Evolutionary conservation across 2,888 invertebrate genomes (phyloP).

Genomic region (Cacoxenus indagator): DNA sequence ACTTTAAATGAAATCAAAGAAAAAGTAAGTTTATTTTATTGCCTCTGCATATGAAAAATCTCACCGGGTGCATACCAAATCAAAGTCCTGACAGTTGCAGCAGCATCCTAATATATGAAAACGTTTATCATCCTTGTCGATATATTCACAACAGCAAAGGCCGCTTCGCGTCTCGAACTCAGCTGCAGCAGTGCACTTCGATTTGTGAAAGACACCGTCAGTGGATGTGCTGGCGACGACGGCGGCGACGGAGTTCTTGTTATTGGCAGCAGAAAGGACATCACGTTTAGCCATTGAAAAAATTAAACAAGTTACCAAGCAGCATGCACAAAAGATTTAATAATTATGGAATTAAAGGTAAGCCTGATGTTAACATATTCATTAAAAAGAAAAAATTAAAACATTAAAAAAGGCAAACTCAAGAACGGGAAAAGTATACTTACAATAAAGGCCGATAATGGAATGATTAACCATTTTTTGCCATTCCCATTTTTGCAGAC

Average conservation of each 20-base stretch:
- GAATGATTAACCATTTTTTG: too few relatives aligned
- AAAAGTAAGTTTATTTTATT: background rate
- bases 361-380: conserved; percentile 19
- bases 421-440: too few relatives aligned
- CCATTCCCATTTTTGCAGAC: too few relatives aligned
- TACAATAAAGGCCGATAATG: too few relatives aligned
- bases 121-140: conserved; percentile 71
- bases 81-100: conserved; percentile 75
- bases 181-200: conserved; percentile 19
- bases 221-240: conserved; percentile 34
- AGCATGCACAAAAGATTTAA: conserved; percentile 38
- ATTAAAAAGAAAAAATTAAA: conserved; percentile 35
- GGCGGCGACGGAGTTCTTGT: background rate
- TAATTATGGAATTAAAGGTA: conserved; percentile 9
- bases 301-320: conserved; percentile 36
- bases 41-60: conserved; percentile 5
- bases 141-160: conserved; percentile 76
- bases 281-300: conserved; percentile 23
- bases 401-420: conserved; percentile 33
- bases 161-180: conserved; percentile 43
- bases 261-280: background rate
- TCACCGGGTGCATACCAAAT: conserved; percentile 74
- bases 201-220: conserved; percentile 35
- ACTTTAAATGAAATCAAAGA: conserved; percentile 32
- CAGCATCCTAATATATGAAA: conserved; percentile 74